Base-by-base conservation (phyloP, 1,140 invertebrate species). In the Pissodes strobi region DNA sequence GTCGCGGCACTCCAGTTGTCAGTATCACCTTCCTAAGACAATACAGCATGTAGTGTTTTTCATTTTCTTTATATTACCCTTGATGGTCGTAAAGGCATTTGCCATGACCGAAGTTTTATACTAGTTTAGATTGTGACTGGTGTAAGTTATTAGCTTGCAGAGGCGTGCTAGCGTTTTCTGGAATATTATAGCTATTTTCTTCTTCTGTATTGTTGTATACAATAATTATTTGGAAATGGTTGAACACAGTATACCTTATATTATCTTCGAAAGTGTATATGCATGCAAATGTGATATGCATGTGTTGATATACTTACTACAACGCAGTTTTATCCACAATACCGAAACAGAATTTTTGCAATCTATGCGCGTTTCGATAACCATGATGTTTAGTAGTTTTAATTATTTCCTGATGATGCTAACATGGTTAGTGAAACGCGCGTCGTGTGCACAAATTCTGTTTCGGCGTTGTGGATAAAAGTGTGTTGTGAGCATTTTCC, bases 21-120 rank as follows among this genome's bases (percentile, higher is more conserved):
- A 73, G 70, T 69, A 74, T 74, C 72, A 74, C 73, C 74, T 73
- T 74, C 67, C 67, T 68, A 63, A 75, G 74, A 76, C 73, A 75
- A 76, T 76, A 72, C 72, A 74, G 73, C 72, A 74, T 72, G 73
- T 76, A 77, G 75, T 88, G 87, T 89, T 89, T 88, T 89, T 89
- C 88, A 89, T 89, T 89, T 89, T 88, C 87, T 89, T 89, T 88
- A 89, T 88, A 85, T 88, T 84, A 88, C 87, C 88, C 88, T 78
- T 82, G 88, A 85, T 84, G 84, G 83, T 88, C 87, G 85, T 89
- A 88, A 89, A 88, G 82, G 86, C 88, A 88, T 89, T 89, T 88
- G 85, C 85, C 87, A 83, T 88, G 86, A 88, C 87, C 87, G 84
- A 87, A 86, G 82, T 85, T 84, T 82, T 81, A 61, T 66, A 74